Evolutionary conservation across 2,888 invertebrate genomes (phyloP).

Genomic region (Polyploca ridens): DNA sequence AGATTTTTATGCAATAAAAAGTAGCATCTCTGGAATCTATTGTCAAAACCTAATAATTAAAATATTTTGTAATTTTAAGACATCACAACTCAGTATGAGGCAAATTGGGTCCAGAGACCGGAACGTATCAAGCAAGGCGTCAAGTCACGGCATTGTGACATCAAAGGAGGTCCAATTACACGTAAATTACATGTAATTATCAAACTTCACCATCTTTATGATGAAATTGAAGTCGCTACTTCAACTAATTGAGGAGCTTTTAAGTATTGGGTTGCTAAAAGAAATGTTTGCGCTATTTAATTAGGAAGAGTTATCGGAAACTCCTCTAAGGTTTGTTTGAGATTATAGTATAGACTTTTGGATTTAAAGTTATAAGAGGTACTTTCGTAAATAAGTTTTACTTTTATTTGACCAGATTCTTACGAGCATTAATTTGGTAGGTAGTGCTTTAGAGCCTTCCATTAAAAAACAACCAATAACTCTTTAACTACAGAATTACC

Average conservation of each 20-base stretch:
- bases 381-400: neutral
- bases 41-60: too few species aligned
- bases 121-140: neutral
- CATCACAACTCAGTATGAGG: neutral
- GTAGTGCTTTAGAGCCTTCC: too few species aligned
- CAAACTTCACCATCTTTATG: constrained; percentile 1
- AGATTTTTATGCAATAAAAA: too few species aligned
- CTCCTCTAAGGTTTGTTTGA: neutral
- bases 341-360: neutral
- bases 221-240: neutral
- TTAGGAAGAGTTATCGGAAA: constrained; percentile 3
- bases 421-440: too few species aligned
- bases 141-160: constrained; percentile 1
- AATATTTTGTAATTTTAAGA: neutral
- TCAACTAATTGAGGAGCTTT: constrained; percentile 1
- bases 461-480: too few species aligned
- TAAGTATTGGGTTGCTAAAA: neutral
- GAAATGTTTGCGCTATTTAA: constrained; percentile 2
- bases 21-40: too few species aligned
- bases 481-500: neutral
- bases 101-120: neutral
- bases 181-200: constrained; percentile 2
- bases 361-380: neutral
- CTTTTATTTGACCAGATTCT: too few species aligned
- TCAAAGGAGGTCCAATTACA: constrained; percentile 6